Conservation (phyloP, 2,888 invertebrate species). For the Epinotia brunnichana region DNA sequence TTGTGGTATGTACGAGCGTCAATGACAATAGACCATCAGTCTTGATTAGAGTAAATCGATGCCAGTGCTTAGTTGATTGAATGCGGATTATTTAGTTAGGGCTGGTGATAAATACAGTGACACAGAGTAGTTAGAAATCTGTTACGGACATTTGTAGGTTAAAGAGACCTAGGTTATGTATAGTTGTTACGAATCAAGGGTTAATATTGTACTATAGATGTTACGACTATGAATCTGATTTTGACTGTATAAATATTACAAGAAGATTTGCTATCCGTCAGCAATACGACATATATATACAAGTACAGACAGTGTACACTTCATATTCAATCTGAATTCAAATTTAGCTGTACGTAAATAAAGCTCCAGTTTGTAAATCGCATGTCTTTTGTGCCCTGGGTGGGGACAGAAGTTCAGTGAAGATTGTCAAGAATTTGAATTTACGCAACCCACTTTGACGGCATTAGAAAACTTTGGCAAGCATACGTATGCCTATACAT, state of each 20-base stretch:
- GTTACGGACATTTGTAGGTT: too few species aligned
- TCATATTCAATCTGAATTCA: not conserved
- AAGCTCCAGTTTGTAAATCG: not conserved
- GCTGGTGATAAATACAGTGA: slow-evolving; percentile 1
- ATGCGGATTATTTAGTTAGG: slow-evolving; percentile 13
- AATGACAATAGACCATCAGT: not conserved
- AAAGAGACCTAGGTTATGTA: too few species aligned
- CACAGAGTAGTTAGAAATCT: too few species aligned
- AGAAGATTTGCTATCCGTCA: not conserved
- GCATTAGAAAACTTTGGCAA: not conserved
- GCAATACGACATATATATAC: too few species aligned
- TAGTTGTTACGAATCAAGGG: too few species aligned
- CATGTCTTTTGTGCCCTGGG: too few species aligned
- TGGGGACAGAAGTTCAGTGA: not conserved
- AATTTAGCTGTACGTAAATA: not conserved
- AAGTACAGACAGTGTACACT: too few species aligned
- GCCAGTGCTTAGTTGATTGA: slow-evolving; percentile 2
- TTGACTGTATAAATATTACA: not conserved
- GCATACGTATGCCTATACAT: too few species aligned
- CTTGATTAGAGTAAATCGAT: slow-evolving; percentile 6
- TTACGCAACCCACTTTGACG: not conserved
- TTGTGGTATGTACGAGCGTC: not conserved
- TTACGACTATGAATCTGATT: too few species aligned
- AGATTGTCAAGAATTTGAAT: slow-evolving; percentile 3
- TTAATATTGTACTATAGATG: too few species aligned